Conservation (phyloP, 1,140 invertebrate genomes). For the Halesus radiatus region DNA sequence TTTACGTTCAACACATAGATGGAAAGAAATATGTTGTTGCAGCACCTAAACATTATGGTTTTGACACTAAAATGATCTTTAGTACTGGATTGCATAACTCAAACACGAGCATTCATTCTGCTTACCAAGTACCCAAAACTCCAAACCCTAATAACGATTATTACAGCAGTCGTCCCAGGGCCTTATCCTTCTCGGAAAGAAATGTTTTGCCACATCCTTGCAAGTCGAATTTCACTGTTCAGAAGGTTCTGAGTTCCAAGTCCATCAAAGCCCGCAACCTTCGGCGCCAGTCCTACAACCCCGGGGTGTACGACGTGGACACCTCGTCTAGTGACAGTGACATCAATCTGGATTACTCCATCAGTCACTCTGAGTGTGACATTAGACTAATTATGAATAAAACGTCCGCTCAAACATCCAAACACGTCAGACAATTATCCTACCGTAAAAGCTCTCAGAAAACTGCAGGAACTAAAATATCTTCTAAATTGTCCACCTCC, state of each 20-base stretch:
- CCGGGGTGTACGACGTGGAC: constrained; percentile 64
- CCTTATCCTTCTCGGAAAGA: constrained; percentile 51
- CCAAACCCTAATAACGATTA: constrained; percentile 32
- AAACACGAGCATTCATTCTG: constrained; percentile 46
- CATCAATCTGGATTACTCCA: constrained; percentile 59
- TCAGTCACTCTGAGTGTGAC: constrained; percentile 66
- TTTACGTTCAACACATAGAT: constrained; percentile 35
- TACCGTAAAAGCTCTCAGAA: constrained; percentile 51
- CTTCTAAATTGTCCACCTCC: constrained; percentile 62
- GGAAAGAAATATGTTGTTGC: constrained; percentile 42
- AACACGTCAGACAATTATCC: constrained; percentile 37
- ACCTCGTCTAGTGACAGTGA: constrained; percentile 63
- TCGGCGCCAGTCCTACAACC: constrained; percentile 71
- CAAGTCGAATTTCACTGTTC: constrained; percentile 24
- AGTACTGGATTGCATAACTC: constrained; percentile 31
- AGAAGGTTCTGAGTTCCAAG: constrained; percentile 46
- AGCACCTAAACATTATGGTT: constrained; percentile 32
- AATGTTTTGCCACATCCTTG: constrained; percentile 58
- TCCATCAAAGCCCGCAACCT: constrained; percentile 68
- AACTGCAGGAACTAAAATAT: constrained; percentile 31
- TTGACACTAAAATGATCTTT: constrained; percentile 37
- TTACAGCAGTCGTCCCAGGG: constrained; percentile 24
- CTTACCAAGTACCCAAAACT: constrained; percentile 37
- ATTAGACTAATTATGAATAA: constrained; percentile 60
- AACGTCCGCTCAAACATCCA: constrained; percentile 21